Evolutionary conservation across 2,888 invertebrate genomes (phyloP), one percentile per base, ranked within the genome.

Genomic region (Spilosoma lubricipeda): DNA sequence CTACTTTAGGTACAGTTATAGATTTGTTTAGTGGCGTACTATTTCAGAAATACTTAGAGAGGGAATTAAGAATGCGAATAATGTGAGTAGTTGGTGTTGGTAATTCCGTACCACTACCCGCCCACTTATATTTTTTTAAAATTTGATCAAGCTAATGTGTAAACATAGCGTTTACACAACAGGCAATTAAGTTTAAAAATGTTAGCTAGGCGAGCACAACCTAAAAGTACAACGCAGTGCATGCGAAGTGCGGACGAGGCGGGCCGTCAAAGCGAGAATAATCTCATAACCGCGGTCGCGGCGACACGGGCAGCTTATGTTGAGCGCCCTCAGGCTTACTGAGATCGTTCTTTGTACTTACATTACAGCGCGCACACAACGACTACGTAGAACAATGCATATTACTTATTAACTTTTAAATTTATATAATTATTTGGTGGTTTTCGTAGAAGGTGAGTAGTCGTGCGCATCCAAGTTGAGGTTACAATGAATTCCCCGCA

Each of bases 251-350:
- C 86, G 85, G 87, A 87, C 84, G 87, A 89, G 89, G 88, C 88
- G 87, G 80, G 87, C 89, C 90, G 92, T 93, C 94, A 94, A 94
- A 94, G 94, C 92, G 91, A 92, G 91, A 92, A 92, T 94, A 93
- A 94, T 94, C 93, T 93, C 93, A 94, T 94, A 94, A 94, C 93
- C 89, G 90, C 89, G 90, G 88, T 87, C 89, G 89, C 90, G 91
- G 90, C 92, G 90, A 92, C 91, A 89, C 88, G 90, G 88, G 82
- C 90, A 90, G 91, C 92, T 91, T 92, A 91, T 89, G 90, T 90
- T 84, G 88, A 92, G 92, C 91, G 91, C 92, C 91, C 92, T 92
- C 90, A 83, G 90, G 91, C 91, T 91, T 89, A 90, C 90, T 77
- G 88, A 90, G 89, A 91, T 91, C 90, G 90, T 90, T 92, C 93